Evolutionary conservation across 2,888 invertebrate genomes (phyloP).

Genomic region (Cheilosia vernalis): DNA sequence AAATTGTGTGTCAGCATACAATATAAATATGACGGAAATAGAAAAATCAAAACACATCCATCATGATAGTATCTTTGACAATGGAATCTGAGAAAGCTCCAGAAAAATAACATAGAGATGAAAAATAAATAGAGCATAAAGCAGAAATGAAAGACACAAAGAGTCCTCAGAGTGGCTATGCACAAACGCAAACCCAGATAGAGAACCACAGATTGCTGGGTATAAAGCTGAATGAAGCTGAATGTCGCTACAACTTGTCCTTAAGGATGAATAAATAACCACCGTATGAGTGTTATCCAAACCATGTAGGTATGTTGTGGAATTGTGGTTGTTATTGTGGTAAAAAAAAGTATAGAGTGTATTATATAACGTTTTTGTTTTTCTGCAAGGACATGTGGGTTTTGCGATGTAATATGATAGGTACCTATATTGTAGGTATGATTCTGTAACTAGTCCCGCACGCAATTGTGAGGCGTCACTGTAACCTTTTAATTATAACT

Average conservation of each 20-base stretch:
- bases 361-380: neutral
- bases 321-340: conserved; percentile 22
- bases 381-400: neutral
- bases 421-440: no score
- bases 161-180: conserved; percentile 29
- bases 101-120: conserved; percentile 50
- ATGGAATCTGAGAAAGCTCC: conserved; percentile 40
- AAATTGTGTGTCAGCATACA: conserved; percentile 23
- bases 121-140: conserved; percentile 70
- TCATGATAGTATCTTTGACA: conserved; percentile 54
- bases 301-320: conserved; percentile 31
- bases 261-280: conserved; percentile 64
- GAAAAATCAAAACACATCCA: conserved; percentile 61
- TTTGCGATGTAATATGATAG: no score
- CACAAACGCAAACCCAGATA: conserved; percentile 11
- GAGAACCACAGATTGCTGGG: neutral
- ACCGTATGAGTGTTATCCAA: conserved; percentile 42
- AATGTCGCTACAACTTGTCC: conserved; percentile 57
- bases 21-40: conserved; percentile 1
- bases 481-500: neutral
- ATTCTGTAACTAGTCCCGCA: neutral
- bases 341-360: neutral
- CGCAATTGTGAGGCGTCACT: neutral
- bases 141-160: conserved; percentile 53
- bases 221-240: neutral